Evolutionary conservation across 2,888 invertebrate genomes (phyloP).

Genomic region (Erebia aethiops): DNA sequence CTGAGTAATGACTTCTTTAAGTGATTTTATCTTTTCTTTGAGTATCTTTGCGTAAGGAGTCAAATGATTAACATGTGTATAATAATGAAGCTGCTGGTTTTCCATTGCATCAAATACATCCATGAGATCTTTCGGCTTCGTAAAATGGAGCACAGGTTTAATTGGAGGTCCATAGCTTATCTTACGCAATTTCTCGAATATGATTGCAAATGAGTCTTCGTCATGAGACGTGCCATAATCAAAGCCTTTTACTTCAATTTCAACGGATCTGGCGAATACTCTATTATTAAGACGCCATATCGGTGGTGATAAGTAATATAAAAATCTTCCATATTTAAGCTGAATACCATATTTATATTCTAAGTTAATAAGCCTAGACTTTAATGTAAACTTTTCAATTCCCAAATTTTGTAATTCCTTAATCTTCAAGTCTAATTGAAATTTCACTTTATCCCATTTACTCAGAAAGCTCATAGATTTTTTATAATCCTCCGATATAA

Average conservation of each 20-base stretch:
- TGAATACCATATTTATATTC: conserved; percentile 85
- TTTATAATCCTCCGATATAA: conserved; percentile 84
- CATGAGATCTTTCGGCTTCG: conserved; percentile 78
- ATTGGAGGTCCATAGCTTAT: conserved; percentile 64
- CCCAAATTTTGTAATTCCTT: conserved; percentile 72
- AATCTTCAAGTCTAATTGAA: conserved; percentile 66
- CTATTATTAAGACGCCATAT: conserved; percentile 83
- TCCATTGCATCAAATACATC: conserved; percentile 84
- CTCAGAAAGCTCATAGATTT: conserved; percentile 82
- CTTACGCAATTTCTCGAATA: conserved; percentile 75
- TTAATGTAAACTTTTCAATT: conserved; percentile 59
- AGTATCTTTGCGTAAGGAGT: conserved; percentile 78
- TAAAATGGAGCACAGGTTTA: conserved; percentile 82
- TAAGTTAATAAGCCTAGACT: conserved; percentile 79
- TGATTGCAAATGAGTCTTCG: conserved; percentile 65
- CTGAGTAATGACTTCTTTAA: conserved; percentile 66
- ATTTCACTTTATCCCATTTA: conserved; percentile 74
- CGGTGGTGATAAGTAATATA: conserved; percentile 86
- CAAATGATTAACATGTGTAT: conserved; percentile 83
- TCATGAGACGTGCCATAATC: conserved; percentile 63
- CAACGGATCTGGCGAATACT: conserved; percentile 70
- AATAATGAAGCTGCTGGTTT: conserved; percentile 84
- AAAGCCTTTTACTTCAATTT: conserved; percentile 74
- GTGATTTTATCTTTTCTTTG: conserved; percentile 66
- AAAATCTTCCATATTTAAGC: conserved; percentile 86